phyloP scores from a whole-genome alignment of 2,888 invertebrate genomes.

The Cheilosia vulpina region DNA sequence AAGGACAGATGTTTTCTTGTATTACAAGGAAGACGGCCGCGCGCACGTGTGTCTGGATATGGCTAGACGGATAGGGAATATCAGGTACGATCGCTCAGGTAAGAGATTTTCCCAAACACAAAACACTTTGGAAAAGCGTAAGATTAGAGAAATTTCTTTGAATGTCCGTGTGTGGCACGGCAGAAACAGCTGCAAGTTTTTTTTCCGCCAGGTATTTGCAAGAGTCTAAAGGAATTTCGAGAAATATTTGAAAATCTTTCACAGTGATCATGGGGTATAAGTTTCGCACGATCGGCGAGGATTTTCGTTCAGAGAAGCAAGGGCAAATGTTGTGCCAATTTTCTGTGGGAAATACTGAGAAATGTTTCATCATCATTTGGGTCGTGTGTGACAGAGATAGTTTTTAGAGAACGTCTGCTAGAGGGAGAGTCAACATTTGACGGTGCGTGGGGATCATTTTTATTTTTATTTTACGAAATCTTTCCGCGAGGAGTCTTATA shows the following conservation, averaged over 20 bases:
- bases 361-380: no score
- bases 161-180: slow-evolving; percentile 19
- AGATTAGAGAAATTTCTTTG: not conserved
- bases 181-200: slow-evolving; percentile 15
- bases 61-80: slow-evolving; percentile 43
- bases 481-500: no score
- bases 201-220: not conserved
- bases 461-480: no score
- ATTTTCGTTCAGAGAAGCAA: no score
- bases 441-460: no score
- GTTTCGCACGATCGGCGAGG: not conserved
- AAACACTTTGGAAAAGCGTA: slow-evolving; percentile 40
- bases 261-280: not conserved
- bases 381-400: no score
- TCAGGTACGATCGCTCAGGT: slow-evolving; percentile 21
- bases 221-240: not conserved
- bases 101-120: not conserved
- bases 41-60: slow-evolving; percentile 43
- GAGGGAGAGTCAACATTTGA: no score
- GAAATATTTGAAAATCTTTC: not conserved
- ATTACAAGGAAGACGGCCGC: slow-evolving; percentile 17
- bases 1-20: slow-evolving; percentile 32
- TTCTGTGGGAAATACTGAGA: no score
- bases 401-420: no score
- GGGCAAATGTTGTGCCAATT: no score